phyloP scores from a whole-genome alignment of 2,797 vertebrate genomes.

The Serranus cabrilla region DNA sequence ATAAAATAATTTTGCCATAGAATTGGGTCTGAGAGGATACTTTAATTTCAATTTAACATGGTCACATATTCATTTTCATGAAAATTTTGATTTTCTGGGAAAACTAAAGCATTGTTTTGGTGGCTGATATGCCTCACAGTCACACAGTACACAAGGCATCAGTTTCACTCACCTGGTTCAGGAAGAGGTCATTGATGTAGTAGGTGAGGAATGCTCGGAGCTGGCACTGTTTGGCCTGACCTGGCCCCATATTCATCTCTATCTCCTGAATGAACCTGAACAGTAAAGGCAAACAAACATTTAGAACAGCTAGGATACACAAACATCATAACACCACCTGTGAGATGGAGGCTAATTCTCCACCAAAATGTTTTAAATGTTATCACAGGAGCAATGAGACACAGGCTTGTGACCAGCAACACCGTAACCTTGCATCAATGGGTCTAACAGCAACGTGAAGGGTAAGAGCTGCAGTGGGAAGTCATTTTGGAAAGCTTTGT shows the following conservation, averaged over 20 bases:
- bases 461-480: conserved; percentile 25
- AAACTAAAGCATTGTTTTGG: not conserved
- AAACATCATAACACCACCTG: not conserved
- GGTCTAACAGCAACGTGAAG: not conserved
- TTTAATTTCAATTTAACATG: not conserved
- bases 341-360: conserved; percentile 13
- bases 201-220: conserved; percentile 95
- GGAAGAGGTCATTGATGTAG: conserved; percentile 98
- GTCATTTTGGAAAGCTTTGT: conserved; percentile 34
- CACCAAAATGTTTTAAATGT: conserved; percentile 6
- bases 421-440: conserved; percentile 23
- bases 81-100: not conserved
- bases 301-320: not conserved
- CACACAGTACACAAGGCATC: not conserved
- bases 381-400: conserved; percentile 39
- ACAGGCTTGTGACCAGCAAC: conserved; percentile 25
- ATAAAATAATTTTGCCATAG: too few relatives aligned
- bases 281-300: conserved; percentile 33
- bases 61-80: not conserved
- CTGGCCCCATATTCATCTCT: conserved; percentile 91
- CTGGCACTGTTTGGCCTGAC: conserved; percentile 95
- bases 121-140: not conserved
- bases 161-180: conserved; percentile 88
- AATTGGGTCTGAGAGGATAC: too few relatives aligned
- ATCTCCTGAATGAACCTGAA: conserved; percentile 97